phyloP scores from a whole-genome alignment of 92 coral and sea anemone species.

The Siderastrea radians region DNA sequence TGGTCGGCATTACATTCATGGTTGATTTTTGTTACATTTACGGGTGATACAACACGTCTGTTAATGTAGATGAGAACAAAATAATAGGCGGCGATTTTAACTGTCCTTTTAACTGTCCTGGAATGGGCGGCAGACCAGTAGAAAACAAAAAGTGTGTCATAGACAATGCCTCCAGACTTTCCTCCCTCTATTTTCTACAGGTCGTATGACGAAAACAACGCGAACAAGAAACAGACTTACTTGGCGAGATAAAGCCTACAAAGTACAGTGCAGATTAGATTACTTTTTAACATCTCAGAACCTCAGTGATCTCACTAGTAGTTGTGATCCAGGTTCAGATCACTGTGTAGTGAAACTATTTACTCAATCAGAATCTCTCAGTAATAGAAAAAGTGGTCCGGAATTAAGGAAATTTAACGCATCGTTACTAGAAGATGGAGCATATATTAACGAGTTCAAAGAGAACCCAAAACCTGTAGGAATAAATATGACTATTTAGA shows the following conservation, averaged over 20 bases:
- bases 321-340: conserved; percentile 7
- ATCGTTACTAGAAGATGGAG: neutral
- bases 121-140: neutral
- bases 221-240: too few species aligned
- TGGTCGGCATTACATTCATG: too few species aligned
- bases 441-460: too few species aligned
- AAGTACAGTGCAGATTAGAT: neutral
- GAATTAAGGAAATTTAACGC: conserved; percentile 4
- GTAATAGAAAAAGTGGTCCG: neutral
- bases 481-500: too few species aligned
- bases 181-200: neutral
- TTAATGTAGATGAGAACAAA: neutral
- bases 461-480: too few species aligned
- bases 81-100: too few species aligned
- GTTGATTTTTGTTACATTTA: too few species aligned
- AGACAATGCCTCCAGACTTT: neutral
- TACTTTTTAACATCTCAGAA: neutral
- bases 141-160: neutral
- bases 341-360: neutral
- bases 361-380: neutral
- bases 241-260: neutral
- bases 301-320: neutral
- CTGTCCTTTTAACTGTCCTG: neutral
- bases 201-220: neutral
- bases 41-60: too few species aligned